Base-by-base conservation (phyloP, 1,140 invertebrate genomes). In the Parapsyche elsis region DNA sequence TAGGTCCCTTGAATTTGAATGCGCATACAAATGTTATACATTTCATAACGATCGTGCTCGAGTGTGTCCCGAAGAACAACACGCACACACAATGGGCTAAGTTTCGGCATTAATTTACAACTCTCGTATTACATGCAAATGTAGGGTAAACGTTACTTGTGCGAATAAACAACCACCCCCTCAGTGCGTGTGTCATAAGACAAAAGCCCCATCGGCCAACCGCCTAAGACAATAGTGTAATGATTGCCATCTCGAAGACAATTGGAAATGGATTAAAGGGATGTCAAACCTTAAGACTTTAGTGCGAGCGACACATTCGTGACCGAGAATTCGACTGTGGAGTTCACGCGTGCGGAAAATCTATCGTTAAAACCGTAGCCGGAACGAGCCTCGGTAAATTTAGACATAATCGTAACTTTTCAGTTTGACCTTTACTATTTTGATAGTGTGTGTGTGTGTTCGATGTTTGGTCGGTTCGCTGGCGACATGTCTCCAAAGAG, bases 51-150 rank as follows among this genome's bases (percentile, higher is more conserved):
- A 61, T 53, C 49, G 12, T 10, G 2, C 2, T n/a, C 49, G 49
- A 53, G 49, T 53, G 2, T 2, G 49, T 53, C 49, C n/a, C 57
- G 30, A 61, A 61, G 57, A 61, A 61, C 10, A 61, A 61, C 57
- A 61, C 57, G 57, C 14, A 61, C 57, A 21, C 57, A 61, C 57
- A 61, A 61, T 61, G 57, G 57, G 0, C 14, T 21, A 61, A 61
- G 57, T 61, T 61, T 61, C 57, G 57, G 57, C 57, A 61, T 61
- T 61, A 61, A 61, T 61, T 61, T 61, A 9, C 57, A 61, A 61
- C 57, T 16, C 57, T 61, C 57, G 57, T 61, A 61, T 19, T 61
- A 61, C 57, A 61, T 61, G 57, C 57, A 61, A 61, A 61, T 61
- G 57, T 21, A 2, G 57, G 57, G 57, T 61, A 61, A 61, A 61